Base-by-base conservation (phyloP, 2,888 invertebrate genomes). In the Leptinotarsa peninsularis region DNA sequence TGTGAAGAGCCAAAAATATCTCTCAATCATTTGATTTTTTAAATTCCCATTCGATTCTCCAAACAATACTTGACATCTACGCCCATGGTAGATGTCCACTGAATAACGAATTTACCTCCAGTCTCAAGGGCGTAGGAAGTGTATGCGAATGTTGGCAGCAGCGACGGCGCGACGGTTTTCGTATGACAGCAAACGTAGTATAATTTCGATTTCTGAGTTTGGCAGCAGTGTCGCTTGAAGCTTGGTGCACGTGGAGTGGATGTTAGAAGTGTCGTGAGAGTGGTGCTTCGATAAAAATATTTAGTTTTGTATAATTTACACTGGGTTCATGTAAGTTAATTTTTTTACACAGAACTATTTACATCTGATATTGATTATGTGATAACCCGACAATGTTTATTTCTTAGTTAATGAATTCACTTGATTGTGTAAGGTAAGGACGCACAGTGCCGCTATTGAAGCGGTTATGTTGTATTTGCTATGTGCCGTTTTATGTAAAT, bases 221-320 rank as follows among this genome's bases (percentile, higher is more conserved):
- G 63, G 63, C 63, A 43, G 27, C 68, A 68, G n/a, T 52, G 68
- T 49, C 5, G 49, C 68, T 52, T 49, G 54, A 68, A 68, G 68
- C 68, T 68, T 68, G 49, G 49, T 67, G 52, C 67, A 52, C 63
- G 63, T 63, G 63, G 63, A 33, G 63, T 63, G 63, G 27, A 63
- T 63, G 63, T n/a, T 63, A n/a, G 63, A 63, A 43, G 43, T 63
- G 18, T 63, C 13, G 63, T 63, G 63, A 63, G 43, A 63, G 63
- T 63, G 63, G 63, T 63, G 63, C 63, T 63, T n/a, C 43, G 3
- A 27, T 10, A 43, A 49, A 23, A 70, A 33, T 70, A 58, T 58
- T 70, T 70, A 58, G 50, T 70, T 70, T 70, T 70, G n/a, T 63
- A 43, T 70, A 54, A 58, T 70, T 49, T 58, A 70, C 17, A 58